A percentile compares a stretch with the other conserved stretches of the same genome.
These are phyloP conservation scores for Drosophila nigricruria DNA, from an alignment of 2,888 invertebrate species.

Conservation along the genomic window DNA sequence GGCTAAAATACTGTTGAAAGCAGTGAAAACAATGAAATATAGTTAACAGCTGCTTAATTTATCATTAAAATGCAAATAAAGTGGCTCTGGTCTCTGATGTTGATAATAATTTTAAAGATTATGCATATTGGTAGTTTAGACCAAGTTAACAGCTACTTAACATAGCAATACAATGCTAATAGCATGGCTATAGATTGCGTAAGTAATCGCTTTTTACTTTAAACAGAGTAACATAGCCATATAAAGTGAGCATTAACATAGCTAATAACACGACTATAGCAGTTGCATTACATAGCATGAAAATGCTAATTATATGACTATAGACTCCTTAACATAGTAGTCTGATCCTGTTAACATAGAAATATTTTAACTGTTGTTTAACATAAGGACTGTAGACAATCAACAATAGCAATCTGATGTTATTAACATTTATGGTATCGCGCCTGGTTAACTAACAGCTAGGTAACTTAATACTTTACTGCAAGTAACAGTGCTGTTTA, in stretches of 20 bases:
- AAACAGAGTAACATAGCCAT: too few species aligned
- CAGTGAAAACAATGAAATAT: background rate
- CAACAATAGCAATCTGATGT: background rate
- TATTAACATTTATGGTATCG: background rate
- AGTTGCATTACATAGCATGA: background rate
- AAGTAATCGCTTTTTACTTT: too few species aligned
- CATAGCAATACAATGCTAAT: background rate
- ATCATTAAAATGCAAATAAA: too few species aligned
- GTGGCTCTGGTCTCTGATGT: too few species aligned
- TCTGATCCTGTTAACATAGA: background rate
- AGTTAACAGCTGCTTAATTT: background rate
- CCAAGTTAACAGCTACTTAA: background rate
- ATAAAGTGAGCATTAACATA: too few species aligned
- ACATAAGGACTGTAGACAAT: too few species aligned
- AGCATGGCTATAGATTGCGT: too few species aligned
- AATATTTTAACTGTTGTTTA: too few species aligned
- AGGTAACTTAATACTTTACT: background rate
- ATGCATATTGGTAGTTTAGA: too few species aligned
- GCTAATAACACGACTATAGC: too few species aligned
- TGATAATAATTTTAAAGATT: too few species aligned
- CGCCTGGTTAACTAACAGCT: background rate
- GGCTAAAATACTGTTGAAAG: background rate
- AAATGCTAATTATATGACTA: background rate
- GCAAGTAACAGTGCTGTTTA: background rate
- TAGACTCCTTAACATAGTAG: background rate